phyloP scores from a whole-genome alignment of 2,113 vertebrate genomes.

The Phrynosoma blainvillii region DNA sequence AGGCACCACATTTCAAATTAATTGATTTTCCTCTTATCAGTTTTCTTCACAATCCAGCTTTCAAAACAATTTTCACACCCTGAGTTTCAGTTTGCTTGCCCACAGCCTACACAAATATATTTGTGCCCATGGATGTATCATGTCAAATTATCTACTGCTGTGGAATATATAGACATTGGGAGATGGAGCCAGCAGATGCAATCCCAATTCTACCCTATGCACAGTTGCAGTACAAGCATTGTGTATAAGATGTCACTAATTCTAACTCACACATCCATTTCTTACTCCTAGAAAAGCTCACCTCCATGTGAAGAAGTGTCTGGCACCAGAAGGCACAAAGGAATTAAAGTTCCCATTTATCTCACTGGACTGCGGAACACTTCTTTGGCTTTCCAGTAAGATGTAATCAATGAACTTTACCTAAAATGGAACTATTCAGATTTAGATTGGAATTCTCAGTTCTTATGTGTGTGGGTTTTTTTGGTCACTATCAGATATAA shows the following conservation, averaged over 20 bases:
- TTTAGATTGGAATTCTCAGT: constrained; percentile 53
- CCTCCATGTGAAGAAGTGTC: constrained; percentile 38
- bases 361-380: constrained; percentile 36
- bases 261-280: rapidly evolving
- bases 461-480: constrained; percentile 35
- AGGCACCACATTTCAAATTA: too few species aligned
- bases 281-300: constrained; percentile 33
- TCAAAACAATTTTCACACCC: too few species aligned
- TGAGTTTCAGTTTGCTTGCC: too few species aligned
- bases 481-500: constrained; percentile 54
- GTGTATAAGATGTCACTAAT: too few species aligned
- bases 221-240: neutral
- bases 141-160: too few species aligned
- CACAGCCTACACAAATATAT: too few species aligned
- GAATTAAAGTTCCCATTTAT: constrained; percentile 35
- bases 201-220: neutral
- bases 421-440: constrained; percentile 62
- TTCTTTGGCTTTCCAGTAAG: constrained; percentile 11
- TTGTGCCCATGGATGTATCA: too few species aligned
- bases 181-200: neutral
- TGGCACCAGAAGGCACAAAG: constrained; percentile 49
- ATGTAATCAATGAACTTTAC: constrained; percentile 45
- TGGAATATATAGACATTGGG: too few species aligned
- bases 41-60: too few species aligned
- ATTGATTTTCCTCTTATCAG: too few species aligned